Evolutionary conservation across 2,888 invertebrate genomes (phyloP).

Genomic region (Smittia aterrima): DNA sequence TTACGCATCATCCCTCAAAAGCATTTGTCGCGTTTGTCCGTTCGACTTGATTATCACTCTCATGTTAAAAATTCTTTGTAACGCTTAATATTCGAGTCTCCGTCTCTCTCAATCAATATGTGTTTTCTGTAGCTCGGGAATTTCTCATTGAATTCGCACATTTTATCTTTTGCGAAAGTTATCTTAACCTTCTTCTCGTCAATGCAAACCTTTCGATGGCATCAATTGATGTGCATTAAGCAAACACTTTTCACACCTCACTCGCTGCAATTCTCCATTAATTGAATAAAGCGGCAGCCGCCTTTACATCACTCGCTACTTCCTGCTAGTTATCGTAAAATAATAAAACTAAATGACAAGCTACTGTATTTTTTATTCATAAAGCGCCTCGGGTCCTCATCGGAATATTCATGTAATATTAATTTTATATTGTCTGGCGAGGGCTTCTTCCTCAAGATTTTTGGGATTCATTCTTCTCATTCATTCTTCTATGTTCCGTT

Average conservation of each 20-base stretch:
- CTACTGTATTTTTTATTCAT: constrained; percentile 30
- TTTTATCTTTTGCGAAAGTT: neutral
- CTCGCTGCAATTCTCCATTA: constrained; percentile 21
- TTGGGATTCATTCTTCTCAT: no score
- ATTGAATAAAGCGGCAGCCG: constrained; percentile 22
- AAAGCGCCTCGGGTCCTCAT: no score
- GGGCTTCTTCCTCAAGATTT: no score
- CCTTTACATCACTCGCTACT: neutral
- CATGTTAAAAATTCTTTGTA: constrained; percentile 28
- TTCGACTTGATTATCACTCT: constrained; percentile 29
- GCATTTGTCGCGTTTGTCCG: no score
- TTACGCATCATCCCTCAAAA: no score
- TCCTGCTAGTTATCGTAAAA: constrained; percentile 18
- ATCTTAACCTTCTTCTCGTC: neutral
- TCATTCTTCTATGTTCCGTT: no score
- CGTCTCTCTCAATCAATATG: neutral
- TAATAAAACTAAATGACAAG: constrained; percentile 34
- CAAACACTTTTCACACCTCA: constrained; percentile 37
- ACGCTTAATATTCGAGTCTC: neutral
- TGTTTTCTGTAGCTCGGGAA: constrained; percentile 6
- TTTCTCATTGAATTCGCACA: neutral
- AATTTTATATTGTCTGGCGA: no score
- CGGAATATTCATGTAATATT: no score
- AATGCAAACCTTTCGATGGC: neutral
- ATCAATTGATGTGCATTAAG: constrained; percentile 29